Conservation (phyloP, 1,140 invertebrate species). For the Micrasema minimum region DNA sequence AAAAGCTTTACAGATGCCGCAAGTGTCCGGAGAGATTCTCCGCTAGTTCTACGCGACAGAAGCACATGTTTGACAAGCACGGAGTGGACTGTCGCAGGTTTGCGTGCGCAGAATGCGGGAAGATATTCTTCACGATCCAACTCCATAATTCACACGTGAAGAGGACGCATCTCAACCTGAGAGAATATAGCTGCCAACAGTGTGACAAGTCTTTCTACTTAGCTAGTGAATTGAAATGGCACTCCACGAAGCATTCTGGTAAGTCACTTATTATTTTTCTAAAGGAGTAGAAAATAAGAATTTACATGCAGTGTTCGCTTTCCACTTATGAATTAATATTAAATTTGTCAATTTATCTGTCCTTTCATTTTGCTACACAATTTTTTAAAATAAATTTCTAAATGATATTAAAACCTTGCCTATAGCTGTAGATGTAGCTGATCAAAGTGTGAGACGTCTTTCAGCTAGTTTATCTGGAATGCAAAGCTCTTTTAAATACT, state of each 20-base stretch:
- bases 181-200: slow-evolving; percentile 3
- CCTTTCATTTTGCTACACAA: too few relatives aligned
- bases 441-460: too few relatives aligned
- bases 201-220: slow-evolving; percentile 9
- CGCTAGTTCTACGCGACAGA: slow-evolving; percentile 8
- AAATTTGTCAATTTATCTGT: too few relatives aligned
- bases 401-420: too few relatives aligned
- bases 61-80: slow-evolving; percentile 32
- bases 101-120: slow-evolving; percentile 17
- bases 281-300: too few relatives aligned
- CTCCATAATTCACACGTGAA: slow-evolving; percentile 23
- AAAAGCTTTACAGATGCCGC: slow-evolving; percentile 13
- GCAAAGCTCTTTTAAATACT: too few relatives aligned
- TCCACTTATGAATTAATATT: too few relatives aligned
- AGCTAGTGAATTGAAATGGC: slow-evolving; percentile 1
- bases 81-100: slow-evolving; percentile 24
- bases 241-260: slow-evolving; percentile 6
- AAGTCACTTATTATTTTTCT: not conserved
- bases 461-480: too few relatives aligned
- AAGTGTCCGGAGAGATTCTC: slow-evolving; percentile 29
- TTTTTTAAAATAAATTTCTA: too few relatives aligned
- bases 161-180: slow-evolving; percentile 9
- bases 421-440: too few relatives aligned
- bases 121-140: slow-evolving; percentile 28
- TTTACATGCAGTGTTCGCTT: too few relatives aligned